phyloP scores from a whole-genome alignment of 2,113 vertebrate species.

The Columba janthina region DNA sequence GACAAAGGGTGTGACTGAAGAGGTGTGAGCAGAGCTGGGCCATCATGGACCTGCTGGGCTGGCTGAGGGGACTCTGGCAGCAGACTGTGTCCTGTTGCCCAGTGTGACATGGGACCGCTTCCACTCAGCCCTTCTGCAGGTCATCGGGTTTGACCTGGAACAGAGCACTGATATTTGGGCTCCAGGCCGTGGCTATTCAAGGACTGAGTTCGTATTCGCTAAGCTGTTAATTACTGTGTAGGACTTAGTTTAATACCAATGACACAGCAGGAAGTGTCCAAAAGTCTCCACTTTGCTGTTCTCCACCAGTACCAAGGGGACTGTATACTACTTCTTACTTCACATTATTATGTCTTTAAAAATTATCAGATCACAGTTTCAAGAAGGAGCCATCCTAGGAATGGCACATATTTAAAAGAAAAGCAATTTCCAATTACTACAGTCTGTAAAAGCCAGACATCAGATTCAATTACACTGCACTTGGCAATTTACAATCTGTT shows the following conservation, averaged over 20 bases:
- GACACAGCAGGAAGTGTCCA: conserved; percentile 26
- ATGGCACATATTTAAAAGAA: conserved; percentile 10
- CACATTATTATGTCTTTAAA: not conserved
- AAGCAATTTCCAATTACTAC: conserved; percentile 37
- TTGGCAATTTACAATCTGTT: conserved; percentile 51
- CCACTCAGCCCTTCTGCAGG: not conserved
- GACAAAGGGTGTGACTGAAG: not conserved
- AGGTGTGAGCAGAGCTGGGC: not conserved
- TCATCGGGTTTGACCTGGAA: not conserved
- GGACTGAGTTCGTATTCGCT: conserved; percentile 35
- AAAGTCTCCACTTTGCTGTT: not conserved
- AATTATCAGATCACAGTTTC: not conserved
- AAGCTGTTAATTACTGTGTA: conserved; percentile 56
- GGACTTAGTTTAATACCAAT: conserved; percentile 54
- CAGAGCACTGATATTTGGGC: not conserved
- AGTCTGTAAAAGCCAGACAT: conserved; percentile 45
- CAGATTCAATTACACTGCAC: conserved; percentile 60
- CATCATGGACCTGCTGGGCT: not conserved
- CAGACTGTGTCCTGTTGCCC: not conserved
- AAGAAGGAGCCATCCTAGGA: not conserved
- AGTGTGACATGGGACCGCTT: not conserved
- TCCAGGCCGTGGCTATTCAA: conserved; percentile 30
- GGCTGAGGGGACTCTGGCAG: accelerated
- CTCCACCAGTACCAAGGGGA: not conserved
- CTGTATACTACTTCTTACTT: not conserved